A percentile compares a stretch with the other conserved stretches of the same genome.
Evolutionary conservation across 2,113 vertebrate species (phyloP).

Genomic region (Furnarius figulus): DNA sequence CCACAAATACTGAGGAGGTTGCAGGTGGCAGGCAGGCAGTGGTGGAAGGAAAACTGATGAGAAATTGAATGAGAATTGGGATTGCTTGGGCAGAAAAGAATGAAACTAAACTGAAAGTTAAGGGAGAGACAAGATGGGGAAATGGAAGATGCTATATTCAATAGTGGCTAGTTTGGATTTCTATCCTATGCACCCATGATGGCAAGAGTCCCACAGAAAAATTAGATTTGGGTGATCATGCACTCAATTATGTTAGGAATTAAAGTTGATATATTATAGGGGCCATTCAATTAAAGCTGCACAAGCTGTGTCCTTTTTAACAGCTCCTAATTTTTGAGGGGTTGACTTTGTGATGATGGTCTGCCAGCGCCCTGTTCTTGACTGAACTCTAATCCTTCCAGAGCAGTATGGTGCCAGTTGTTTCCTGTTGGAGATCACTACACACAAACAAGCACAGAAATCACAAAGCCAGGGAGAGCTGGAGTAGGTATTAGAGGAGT

Average conservation of each 20-base stretch:
- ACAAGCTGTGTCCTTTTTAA: background rate
- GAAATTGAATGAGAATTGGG: background rate
- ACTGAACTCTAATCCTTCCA: background rate
- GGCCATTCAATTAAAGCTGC: background rate
- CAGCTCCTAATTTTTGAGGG: background rate
- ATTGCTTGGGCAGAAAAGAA: background rate
- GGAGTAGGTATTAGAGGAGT: background rate
- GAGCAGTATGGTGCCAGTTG: fast-evolving
- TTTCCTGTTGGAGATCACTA: background rate
- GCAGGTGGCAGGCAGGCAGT: background rate
- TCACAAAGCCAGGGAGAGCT: background rate
- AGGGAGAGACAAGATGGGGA: background rate
- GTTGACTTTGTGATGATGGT: background rate
- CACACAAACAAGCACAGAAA: background rate
- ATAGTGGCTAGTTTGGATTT: background rate
- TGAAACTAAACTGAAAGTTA: background rate
- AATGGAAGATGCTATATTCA: background rate
- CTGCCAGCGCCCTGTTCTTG: background rate
- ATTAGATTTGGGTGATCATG: background rate
- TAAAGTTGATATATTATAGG: background rate
- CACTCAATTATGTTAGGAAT: background rate
- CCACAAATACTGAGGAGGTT: fast-evolving
- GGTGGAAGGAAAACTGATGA: background rate
- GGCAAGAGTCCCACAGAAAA: background rate
- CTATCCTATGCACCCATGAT: background rate